These are phyloP conservation scores for Callinectes sapidus DNA, from an alignment of 2,888 invertebrate species.

Conservation along the genomic window DNA sequence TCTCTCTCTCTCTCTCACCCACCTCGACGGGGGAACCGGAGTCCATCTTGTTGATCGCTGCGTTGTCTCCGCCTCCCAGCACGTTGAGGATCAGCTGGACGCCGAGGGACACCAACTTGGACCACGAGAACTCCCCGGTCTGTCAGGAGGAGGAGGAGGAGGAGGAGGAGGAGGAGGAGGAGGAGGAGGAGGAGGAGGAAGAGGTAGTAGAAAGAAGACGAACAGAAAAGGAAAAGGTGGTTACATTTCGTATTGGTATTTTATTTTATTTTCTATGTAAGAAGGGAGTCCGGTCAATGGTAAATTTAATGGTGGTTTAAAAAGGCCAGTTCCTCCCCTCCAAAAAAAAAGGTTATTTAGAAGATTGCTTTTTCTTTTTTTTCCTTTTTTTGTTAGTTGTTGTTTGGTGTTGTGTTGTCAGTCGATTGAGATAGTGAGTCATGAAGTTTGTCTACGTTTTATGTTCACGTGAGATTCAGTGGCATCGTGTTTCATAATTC, in stretches of 20 bases:
- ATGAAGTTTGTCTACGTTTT: no score
- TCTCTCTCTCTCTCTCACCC: neutral
- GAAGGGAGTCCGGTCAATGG: no score
- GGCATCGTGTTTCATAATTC: no score
- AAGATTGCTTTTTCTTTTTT: no score
- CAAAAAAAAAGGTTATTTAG: no score
- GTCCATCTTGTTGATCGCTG: slow-evolving; percentile 93
- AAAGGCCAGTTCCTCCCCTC: no score
- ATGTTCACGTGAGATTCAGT: no score
- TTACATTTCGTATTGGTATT: neutral
- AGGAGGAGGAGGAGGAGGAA: neutral
- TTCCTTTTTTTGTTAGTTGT: neutral
- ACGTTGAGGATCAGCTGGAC: slow-evolving; percentile 90
- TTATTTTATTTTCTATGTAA: no score
- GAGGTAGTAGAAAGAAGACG: neutral
- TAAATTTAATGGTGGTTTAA: no score
- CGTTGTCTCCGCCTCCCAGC: slow-evolving; percentile 86
- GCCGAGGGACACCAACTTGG: slow-evolving; percentile 89
- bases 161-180: neutral
- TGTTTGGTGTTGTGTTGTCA: neutral
- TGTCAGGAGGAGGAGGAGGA: slow-evolving; percentile 35
- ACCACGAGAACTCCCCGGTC: slow-evolving; percentile 84
- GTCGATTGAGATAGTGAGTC: no score
- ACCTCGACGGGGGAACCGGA: slow-evolving; percentile 77
- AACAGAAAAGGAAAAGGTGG: neutral